A percentile compares a stretch with the other conserved stretches of the same genome.
phyloP scores from a whole-genome alignment of 2,888 invertebrate genomes.

The Caenorhabditis sulstoni region DNA sequence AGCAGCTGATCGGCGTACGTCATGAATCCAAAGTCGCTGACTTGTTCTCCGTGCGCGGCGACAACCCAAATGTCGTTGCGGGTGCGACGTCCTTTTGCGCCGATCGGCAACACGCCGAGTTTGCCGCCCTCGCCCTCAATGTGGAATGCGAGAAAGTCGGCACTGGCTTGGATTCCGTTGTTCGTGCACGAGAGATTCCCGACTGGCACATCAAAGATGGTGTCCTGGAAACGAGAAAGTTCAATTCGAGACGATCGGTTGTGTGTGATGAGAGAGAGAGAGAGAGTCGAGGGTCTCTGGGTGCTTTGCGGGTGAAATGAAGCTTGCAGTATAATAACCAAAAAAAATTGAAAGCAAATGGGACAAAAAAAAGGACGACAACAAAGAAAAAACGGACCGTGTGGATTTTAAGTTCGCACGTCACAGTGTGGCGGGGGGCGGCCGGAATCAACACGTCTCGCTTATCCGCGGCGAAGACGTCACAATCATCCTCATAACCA shows the following conservation, averaged over 20 bases:
- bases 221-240: conserved; percentile 82
- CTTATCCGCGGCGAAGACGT: neutral
- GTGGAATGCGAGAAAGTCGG: conserved; percentile 94
- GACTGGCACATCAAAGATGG: conserved; percentile 90
- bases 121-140: conserved; percentile 94
- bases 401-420: conserved; percentile 52
- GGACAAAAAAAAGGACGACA: conserved; percentile 1
- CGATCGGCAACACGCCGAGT: conserved; percentile 90
- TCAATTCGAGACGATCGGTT: too few relatives aligned
- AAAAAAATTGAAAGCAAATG: neutral
- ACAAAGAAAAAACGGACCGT: conserved; percentile 48
- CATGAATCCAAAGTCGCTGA: conserved; percentile 95
- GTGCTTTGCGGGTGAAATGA: neutral
- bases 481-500: conserved; percentile 13
- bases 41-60: conserved; percentile 85
- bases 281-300: too few relatives aligned
- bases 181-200: conserved; percentile 95
- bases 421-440: conserved; percentile 6
- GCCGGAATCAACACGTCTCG: too few relatives aligned
- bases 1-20: conserved; percentile 94
- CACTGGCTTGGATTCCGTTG: conserved; percentile 94
- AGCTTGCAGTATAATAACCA: too few relatives aligned
- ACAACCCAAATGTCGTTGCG: conserved; percentile 84
- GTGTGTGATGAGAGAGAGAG: too few relatives aligned
- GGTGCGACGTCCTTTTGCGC: conserved; percentile 90